phyloP scores from a whole-genome alignment of 1,140 invertebrate genomes.

The Nasonia vitripennis region DNA sequence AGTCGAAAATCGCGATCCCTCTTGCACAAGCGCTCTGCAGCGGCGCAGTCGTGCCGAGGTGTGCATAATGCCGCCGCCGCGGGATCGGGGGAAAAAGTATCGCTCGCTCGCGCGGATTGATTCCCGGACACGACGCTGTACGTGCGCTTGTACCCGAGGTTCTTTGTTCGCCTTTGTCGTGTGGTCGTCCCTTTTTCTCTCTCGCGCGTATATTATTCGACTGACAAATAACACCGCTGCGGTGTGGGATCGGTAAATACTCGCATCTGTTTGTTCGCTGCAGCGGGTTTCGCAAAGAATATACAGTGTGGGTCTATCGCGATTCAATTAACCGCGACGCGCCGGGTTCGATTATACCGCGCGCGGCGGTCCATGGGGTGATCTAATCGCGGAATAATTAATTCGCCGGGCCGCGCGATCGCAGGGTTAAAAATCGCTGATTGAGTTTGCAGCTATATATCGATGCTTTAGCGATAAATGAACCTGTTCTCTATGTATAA shows the following conservation, averaged over 20 bases:
- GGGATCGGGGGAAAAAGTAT: neutral
- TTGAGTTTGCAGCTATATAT: neutral
- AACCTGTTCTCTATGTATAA: neutral
- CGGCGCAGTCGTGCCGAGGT: neutral
- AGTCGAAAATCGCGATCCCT: neutral
- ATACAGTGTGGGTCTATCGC: neutral
- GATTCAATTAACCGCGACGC: neutral
- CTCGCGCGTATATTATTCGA: neutral
- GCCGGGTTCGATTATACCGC: neutral
- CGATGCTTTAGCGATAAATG: neutral
- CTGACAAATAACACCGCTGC: neutral
- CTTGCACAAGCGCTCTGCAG: neutral
- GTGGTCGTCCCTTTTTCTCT: neutral
- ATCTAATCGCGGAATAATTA: conserved; percentile 1
- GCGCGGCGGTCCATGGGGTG: neutral
- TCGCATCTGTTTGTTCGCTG: neutral
- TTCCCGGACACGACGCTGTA: neutral
- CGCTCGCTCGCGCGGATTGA: neutral
- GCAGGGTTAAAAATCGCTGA: neutral
- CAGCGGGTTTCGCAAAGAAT: neutral
- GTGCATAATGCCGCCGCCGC: no score
- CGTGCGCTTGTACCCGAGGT: neutral
- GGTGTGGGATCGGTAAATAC: neutral
- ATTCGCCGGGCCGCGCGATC: neutral
- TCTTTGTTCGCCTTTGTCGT: conserved; percentile 3